A percentile compares a stretch with the other conserved stretches of the same genome.
phyloP scores from a whole-genome alignment of 2,797 vertebrate genomes.

The Sebastes cheni region DNA sequence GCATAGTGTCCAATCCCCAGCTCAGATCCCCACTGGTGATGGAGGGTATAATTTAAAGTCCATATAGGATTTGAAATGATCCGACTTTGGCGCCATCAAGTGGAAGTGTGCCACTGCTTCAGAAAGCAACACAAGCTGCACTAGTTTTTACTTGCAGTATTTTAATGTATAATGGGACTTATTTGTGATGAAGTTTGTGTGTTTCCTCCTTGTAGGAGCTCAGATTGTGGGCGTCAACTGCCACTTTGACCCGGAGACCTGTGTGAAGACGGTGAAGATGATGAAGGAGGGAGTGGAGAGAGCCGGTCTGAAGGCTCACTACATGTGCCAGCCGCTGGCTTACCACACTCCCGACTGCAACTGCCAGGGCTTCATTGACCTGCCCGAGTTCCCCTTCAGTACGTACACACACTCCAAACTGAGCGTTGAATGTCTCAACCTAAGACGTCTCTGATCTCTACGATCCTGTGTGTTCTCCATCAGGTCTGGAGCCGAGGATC shows the following conservation, averaged over 20 bases:
- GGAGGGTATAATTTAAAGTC: neutral
- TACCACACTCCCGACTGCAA: slow-evolving; percentile 94
- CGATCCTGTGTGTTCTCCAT: too few species aligned
- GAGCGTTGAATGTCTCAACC: neutral
- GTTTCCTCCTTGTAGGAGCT: slow-evolving; percentile 81
- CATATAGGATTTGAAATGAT: neutral
- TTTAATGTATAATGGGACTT: too few species aligned
- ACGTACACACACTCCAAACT: slow-evolving; percentile 24
- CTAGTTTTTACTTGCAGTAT: neutral
- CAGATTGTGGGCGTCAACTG: slow-evolving; percentile 94
- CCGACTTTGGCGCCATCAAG: neutral
- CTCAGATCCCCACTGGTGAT: neutral
- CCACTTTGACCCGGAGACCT: slow-evolving; percentile 93
- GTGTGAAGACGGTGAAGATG: slow-evolving; percentile 88
- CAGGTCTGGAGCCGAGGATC: slow-evolving; percentile 92
- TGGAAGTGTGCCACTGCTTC: neutral
- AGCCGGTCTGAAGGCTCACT: slow-evolving; percentile 88
- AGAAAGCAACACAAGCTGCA: neutral
- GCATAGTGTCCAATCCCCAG: neutral
- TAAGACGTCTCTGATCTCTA: neutral
- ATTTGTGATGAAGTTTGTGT: neutral
- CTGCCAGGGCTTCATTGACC: slow-evolving; percentile 95
- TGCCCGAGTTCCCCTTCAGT: slow-evolving; percentile 97
- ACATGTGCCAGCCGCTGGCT: slow-evolving; percentile 92
- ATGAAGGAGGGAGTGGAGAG: slow-evolving; percentile 93